Conservation (phyloP, 2,888 invertebrate genomes). For the Portevinia maculata region DNA sequence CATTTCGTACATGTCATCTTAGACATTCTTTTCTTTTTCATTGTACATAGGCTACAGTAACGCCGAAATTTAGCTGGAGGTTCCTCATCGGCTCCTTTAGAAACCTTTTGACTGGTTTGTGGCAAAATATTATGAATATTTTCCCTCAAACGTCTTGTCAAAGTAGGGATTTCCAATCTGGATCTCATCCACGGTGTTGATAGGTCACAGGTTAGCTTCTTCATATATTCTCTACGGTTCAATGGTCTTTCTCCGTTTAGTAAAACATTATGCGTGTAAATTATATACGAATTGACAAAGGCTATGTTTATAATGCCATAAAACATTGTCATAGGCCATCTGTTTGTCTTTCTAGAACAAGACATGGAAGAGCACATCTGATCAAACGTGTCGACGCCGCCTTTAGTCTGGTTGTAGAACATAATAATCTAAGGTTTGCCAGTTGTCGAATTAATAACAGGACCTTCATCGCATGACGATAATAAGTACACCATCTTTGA, state of each 20-base stretch:
- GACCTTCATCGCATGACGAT: too few relatives aligned
- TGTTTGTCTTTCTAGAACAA: too few relatives aligned
- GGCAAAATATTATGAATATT: conserved; percentile 20
- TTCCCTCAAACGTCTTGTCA: conserved; percentile 16
- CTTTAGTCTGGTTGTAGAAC: too few relatives aligned
- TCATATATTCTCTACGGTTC: conserved; percentile 12
- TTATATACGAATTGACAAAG: too few relatives aligned
- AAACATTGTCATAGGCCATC: too few relatives aligned
- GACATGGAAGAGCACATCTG: too few relatives aligned
- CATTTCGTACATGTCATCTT: conserved; percentile 34
- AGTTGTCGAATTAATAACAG: too few relatives aligned
- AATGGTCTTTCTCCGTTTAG: conserved; percentile 1
- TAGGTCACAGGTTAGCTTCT: conserved; percentile 20
- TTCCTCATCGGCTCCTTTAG: conserved; percentile 26
- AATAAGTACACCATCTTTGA: too few relatives aligned
- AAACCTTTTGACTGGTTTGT: conserved; percentile 25
- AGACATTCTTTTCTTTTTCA: conserved; percentile 45
- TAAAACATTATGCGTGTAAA: too few relatives aligned
- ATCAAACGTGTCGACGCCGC: too few relatives aligned
- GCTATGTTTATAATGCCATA: too few relatives aligned
- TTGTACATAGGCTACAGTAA: conserved; percentile 36
- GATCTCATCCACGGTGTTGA: conserved; percentile 13
- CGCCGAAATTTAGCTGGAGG: conserved; percentile 30
- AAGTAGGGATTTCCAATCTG: conserved; percentile 31
- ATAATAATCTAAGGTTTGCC: too few relatives aligned